These are phyloP conservation scores for Mus caroli DNA, from an alignment of 2,797 vertebrate species.

Conservation along the genomic window DNA sequence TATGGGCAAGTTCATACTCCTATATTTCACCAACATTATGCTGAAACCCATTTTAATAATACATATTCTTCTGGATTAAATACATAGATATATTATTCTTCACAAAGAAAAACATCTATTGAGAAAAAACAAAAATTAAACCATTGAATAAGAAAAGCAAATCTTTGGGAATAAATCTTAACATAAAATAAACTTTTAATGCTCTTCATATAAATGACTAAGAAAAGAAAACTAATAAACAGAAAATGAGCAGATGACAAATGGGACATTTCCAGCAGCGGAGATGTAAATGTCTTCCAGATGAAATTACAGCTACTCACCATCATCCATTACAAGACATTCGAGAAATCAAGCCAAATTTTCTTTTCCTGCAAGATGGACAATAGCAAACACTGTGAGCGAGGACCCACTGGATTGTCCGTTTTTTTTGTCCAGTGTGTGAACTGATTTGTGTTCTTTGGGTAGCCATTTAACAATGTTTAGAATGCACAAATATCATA, in stretches of 20 bases:
- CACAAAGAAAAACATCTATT: conserved; percentile 5
- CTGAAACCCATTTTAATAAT: not conserved
- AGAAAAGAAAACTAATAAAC: not conserved
- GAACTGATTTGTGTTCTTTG: not conserved
- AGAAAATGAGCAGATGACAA: not conserved
- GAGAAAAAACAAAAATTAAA: not conserved
- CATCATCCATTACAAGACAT: not conserved
- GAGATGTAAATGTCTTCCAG: not conserved
- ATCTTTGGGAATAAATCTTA: not conserved
- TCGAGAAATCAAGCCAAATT: not conserved
- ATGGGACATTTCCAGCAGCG: not conserved
- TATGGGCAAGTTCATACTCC: not conserved
- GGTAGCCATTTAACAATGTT: not conserved
- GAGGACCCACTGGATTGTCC: not conserved
- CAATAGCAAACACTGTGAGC: conserved; percentile 4
- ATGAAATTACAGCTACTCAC: not conserved
- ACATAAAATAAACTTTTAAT: not conserved
- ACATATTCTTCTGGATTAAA: not conserved
- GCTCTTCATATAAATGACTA: not conserved
- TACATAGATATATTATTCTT: not conserved
- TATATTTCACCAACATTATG: not conserved
- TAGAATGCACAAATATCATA: not conserved
- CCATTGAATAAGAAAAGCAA: not conserved
- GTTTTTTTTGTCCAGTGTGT: not conserved
- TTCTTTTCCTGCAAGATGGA: not conserved